Evolutionary conservation across 2,888 invertebrate species (phyloP).

Genomic region (Synergus japonicus): DNA sequence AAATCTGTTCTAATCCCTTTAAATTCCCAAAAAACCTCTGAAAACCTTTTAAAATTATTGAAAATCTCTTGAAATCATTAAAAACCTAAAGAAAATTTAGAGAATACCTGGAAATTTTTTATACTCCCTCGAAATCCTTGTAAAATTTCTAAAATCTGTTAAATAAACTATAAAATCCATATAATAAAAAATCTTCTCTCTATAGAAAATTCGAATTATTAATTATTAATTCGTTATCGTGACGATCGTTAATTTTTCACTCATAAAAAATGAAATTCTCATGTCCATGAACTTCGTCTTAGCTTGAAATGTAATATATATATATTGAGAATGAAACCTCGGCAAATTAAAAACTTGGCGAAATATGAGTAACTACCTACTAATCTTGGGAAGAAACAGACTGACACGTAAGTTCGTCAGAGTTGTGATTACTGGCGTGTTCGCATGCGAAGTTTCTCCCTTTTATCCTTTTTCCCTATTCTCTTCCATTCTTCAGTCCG

Average conservation of each 20-base stretch:
- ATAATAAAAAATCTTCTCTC: too few relatives aligned
- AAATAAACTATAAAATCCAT: too few relatives aligned
- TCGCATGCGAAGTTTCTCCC: conserved; percentile 47
- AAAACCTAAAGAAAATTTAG: too few relatives aligned
- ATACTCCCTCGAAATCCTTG: too few relatives aligned
- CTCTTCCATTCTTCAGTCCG: neutral
- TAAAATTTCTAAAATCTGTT: too few relatives aligned
- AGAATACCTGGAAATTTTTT: too few relatives aligned
- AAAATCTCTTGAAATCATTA: too few relatives aligned
- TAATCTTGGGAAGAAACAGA: conserved; percentile 36
- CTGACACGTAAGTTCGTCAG: conserved; percentile 37
- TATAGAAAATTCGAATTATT: too few relatives aligned
- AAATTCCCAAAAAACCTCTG: too few relatives aligned
- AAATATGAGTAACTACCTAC: conserved; percentile 49
- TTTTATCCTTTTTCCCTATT: conserved; percentile 40
- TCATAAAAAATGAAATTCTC: neutral
- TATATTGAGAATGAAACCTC: conserved; percentile 17
- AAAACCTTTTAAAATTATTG: too few relatives aligned
- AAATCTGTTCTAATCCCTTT: too few relatives aligned
- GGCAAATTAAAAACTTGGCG: conserved; percentile 51
- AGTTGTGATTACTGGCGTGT: conserved; percentile 44
- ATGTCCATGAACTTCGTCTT: neutral
- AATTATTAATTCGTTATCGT: too few relatives aligned
- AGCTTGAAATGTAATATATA: neutral
- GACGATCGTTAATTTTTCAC: neutral